These are phyloP conservation scores for Micromys minutus DNA, from an alignment of 2,113 vertebrate genomes.

Conservation along the genomic window DNA sequence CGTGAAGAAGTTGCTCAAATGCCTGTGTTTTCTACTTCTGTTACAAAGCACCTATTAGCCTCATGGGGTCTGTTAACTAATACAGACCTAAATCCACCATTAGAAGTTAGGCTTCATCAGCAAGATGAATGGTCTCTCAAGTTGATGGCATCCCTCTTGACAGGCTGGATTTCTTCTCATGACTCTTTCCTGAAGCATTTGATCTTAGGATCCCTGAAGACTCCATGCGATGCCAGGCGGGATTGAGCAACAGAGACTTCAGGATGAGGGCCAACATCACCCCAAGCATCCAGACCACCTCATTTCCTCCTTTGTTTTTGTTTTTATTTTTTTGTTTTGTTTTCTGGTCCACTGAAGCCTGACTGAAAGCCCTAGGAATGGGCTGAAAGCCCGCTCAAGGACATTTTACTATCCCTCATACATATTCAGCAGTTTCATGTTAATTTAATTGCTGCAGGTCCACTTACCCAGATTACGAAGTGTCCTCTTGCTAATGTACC, in stretches of 20 bases:
- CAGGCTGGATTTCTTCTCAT: no score
- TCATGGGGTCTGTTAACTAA: neutral
- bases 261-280: neutral
- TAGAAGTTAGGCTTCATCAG: neutral
- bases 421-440: neutral
- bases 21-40: no score
- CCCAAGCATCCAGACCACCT: neutral
- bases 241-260: neutral
- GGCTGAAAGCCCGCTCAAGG: neutral
- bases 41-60: no score
- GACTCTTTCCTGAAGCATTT: neutral
- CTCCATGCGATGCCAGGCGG: neutral
- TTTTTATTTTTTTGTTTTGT: no score
- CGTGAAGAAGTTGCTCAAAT: no score
- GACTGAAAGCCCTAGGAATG: neutral
- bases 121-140: neutral
- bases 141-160: neutral
- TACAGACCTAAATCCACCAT: neutral
- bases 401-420: neutral
- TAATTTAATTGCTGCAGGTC: neutral
- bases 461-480: neutral
- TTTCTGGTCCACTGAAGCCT: neutral
- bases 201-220: neutral
- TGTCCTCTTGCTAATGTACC: neutral
- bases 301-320: neutral